Evolutionary conservation across 2,113 vertebrate genomes (phyloP).

Genomic region (Edolisoma coerulescens): DNA sequence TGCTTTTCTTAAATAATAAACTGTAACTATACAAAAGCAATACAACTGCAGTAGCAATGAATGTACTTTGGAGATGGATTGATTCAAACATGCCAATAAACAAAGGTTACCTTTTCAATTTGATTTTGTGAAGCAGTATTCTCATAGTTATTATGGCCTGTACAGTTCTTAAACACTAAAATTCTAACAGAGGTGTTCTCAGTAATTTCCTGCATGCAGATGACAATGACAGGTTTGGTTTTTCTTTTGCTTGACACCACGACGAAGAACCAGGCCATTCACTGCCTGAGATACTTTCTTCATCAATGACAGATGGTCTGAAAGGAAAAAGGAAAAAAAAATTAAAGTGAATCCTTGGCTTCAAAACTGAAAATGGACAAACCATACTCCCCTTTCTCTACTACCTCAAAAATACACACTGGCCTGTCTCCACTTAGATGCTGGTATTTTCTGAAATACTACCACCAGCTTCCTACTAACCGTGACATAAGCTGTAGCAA

Average conservation of each 20-base stretch:
- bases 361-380: slow-evolving; percentile 56
- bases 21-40: background rate
- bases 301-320: slow-evolving; percentile 73
- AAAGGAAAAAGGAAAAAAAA: slow-evolving; percentile 31
- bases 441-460: slow-evolving; percentile 75
- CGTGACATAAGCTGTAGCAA: slow-evolving; percentile 86
- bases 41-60: background rate
- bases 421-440: slow-evolving; percentile 66
- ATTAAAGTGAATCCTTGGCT: slow-evolving; percentile 70
- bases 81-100: background rate
- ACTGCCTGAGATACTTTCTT: slow-evolving; percentile 62
- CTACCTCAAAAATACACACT: slow-evolving; percentile 55
- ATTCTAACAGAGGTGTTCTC: slow-evolving; percentile 32
- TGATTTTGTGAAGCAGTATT: slow-evolving; percentile 24
- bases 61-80: background rate
- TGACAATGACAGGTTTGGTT: slow-evolving; percentile 43
- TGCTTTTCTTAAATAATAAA: background rate
- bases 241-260: slow-evolving; percentile 50
- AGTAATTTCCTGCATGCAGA: slow-evolving; percentile 25
- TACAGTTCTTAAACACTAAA: slow-evolving; percentile 53
- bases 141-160: slow-evolving; percentile 18
- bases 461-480: slow-evolving; percentile 76
- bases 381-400: slow-evolving; percentile 6
- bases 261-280: slow-evolving; percentile 56
- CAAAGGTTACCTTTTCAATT: slow-evolving; percentile 53